These are phyloP conservation scores for Acrocephalus arundinaceus DNA, from an alignment of 2,113 vertebrate species.

Conservation along the genomic window DNA sequence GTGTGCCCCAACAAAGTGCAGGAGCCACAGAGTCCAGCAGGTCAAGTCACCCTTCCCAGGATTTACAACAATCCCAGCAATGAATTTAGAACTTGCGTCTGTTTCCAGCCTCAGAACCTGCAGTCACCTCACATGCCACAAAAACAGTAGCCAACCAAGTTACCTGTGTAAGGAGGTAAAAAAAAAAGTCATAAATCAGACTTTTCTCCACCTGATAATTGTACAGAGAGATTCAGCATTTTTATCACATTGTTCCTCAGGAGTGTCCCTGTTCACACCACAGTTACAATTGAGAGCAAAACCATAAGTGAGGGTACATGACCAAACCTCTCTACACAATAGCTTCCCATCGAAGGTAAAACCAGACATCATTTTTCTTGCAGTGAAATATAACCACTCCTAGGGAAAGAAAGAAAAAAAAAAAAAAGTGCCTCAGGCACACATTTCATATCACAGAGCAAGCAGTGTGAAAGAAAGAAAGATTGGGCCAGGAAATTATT, in stretches of 20 bases:
- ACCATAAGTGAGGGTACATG: neutral
- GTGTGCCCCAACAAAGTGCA: rapidly evolving
- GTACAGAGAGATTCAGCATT: neutral
- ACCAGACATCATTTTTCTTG: neutral
- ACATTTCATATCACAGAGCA: neutral
- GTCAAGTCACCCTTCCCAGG: neutral
- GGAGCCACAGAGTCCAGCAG: rapidly evolving
- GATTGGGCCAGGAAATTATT: neutral
- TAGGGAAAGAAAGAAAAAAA: neutral
- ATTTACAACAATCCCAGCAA: neutral
- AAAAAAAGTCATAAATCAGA: neutral
- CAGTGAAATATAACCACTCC: neutral
- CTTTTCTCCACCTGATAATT: neutral
- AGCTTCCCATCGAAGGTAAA: neutral
- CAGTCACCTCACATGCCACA: neutral
- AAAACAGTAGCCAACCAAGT: neutral
- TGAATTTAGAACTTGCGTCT: neutral
- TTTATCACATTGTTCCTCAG: neutral
- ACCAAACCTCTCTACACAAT: neutral
- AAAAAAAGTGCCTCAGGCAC: neutral
- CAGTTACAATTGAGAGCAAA: neutral
- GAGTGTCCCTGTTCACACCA: neutral
- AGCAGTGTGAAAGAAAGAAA: neutral
- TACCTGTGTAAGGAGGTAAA: neutral
- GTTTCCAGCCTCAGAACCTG: neutral